Base-by-base conservation (phyloP, 1,140 invertebrate genomes). In the Bombus affinis region DNA sequence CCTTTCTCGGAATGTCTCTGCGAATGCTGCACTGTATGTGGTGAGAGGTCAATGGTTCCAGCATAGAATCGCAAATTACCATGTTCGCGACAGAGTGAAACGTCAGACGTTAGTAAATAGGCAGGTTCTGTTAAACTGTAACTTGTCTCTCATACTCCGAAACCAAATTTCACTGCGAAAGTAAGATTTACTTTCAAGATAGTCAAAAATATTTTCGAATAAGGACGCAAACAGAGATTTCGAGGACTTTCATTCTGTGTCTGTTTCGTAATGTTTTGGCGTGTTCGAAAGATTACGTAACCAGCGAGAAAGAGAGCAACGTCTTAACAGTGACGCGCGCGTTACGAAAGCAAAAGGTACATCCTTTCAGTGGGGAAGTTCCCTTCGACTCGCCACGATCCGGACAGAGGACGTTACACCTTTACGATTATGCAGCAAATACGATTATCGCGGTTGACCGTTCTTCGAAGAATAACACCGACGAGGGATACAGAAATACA, bases 361-460 rank as follows among this genome's bases (percentile, higher is more conserved):
- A n/a, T 62, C 12, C n/a, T 47, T 66, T 32, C 68, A 62, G 4
- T 0, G 3, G 22, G n/a, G 32, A 22, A 73, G 22, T 65, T 53
- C 35, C 44, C 70, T 62, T 35, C 68, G 25, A 8, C 8, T 2
- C 18, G n/a, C 39, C 0, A n/a, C n/a, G 68, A 62, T 82, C 39
- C 32, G 13, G 8, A 42, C 3, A 32, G 62, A 57, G 72, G 62
- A 57, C 42, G 5, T 70, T 77, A 83, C 44, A 83, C 81, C 44
- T 83, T 53, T n/a, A 76, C 62, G 62, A 77, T 68, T 77, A 70
- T 70, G 73, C 44, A 10, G 73, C 28, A 68, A 68, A 77, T 47
- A 32, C 73, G 44, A 83, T 83, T 83, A 83, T 77, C 62, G 62
- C 73, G 81, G 73, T 83, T 83, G 73, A 83, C 62, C 73, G 73